phyloP scores from a whole-genome alignment of 2,888 invertebrate species.

The Pristionchus japonicus region DNA sequence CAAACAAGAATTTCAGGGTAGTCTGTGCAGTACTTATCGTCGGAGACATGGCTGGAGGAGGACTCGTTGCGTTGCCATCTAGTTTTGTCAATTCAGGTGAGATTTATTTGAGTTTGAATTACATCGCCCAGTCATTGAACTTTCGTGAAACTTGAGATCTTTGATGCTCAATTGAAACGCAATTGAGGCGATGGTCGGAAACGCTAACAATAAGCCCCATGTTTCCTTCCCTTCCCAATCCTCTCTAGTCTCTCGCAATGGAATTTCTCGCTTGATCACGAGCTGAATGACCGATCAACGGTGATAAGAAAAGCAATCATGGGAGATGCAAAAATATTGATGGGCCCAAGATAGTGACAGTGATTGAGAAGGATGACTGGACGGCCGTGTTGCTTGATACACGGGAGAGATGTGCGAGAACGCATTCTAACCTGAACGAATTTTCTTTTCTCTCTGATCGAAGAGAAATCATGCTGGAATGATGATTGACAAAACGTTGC shows the following conservation, averaged over 20 bases:
- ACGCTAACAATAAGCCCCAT: no score
- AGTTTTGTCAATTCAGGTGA: slow-evolving; percentile 57
- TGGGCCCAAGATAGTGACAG: background rate
- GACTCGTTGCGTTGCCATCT: slow-evolving; percentile 60
- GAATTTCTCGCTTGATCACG: background rate
- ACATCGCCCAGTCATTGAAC: background rate
- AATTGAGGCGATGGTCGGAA: background rate
- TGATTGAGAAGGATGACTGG: background rate
- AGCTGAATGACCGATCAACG: background rate
- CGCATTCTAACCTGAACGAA: background rate
- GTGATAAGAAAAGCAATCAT: background rate
- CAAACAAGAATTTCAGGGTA: slow-evolving; percentile 45
- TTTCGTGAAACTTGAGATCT: background rate
- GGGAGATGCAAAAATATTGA: slow-evolving; percentile 10
- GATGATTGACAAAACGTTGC: background rate
- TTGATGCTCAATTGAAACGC: background rate
- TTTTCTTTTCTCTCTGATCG: no score
- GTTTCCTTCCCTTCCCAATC: background rate
- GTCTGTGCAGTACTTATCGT: slow-evolving; percentile 60
- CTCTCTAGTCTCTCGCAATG: background rate
- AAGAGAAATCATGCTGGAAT: background rate
- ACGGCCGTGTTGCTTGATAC: background rate
- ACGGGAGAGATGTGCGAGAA: background rate
- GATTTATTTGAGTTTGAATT: background rate
- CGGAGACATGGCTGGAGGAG: slow-evolving; percentile 63